phyloP scores from a whole-genome alignment of 2,888 invertebrate genomes.

The Noctua pronuba region DNA sequence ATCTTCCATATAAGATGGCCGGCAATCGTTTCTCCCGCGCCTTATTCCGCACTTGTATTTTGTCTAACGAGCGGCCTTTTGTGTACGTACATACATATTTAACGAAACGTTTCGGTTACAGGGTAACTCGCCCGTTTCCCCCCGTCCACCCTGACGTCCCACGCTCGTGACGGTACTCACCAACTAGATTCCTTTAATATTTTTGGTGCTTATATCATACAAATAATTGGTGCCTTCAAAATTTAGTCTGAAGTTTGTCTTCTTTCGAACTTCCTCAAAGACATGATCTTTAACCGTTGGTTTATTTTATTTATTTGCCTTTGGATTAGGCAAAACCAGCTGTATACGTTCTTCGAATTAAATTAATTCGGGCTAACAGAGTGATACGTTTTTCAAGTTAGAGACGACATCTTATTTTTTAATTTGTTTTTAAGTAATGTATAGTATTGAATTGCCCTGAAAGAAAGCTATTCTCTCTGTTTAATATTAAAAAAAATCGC shows the following conservation, averaged over 20 bases:
- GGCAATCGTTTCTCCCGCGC: constrained; percentile 13
- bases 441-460: not conserved
- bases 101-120: constrained; percentile 46
- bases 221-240: constrained; percentile 11
- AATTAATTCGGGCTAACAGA: not conserved
- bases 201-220: not conserved
- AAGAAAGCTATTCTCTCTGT: not conserved
- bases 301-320: not conserved
- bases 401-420: too few relatives aligned
- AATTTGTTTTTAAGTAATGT: not conserved
- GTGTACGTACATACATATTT: constrained; percentile 35
- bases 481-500: not conserved
- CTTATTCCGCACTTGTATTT: constrained; percentile 37
- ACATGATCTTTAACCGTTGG: too few relatives aligned
- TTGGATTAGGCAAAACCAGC: not conserved
- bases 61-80: constrained; percentile 36
- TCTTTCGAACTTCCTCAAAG: not conserved
- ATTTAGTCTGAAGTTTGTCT: not conserved
- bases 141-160: constrained; percentile 8
- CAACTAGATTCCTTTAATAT: constrained; percentile 14
- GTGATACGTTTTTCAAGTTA: not conserved
- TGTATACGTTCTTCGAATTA: not conserved
- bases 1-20: constrained; percentile 35
- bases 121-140: constrained; percentile 15
- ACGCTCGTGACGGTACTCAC: constrained; percentile 16